phyloP scores from a whole-genome alignment of 2,797 vertebrate genomes.

The Anas capensis region DNA sequence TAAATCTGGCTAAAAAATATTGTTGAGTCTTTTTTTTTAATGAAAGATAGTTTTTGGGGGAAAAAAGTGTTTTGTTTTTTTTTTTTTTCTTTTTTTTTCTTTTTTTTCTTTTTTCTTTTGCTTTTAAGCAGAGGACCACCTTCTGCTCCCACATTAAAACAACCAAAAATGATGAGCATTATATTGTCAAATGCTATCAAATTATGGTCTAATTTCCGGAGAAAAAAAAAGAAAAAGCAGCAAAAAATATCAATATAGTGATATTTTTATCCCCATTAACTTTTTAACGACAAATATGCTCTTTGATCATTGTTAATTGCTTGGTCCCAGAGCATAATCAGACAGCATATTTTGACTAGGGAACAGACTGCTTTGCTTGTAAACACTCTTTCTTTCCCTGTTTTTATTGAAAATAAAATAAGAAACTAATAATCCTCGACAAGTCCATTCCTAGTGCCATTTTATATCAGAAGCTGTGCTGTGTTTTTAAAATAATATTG shows the following conservation, averaged over 20 bases:
- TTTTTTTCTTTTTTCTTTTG: background rate
- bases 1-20: background rate
- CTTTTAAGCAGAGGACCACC: background rate
- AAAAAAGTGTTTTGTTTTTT: no score
- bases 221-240: background rate
- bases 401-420: conserved; percentile 30
- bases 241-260: background rate
- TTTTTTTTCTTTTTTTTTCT: no score
- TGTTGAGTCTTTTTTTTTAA: background rate
- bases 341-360: conserved; percentile 21
- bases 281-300: background rate
- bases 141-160: background rate
- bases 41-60: background rate
- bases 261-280: conserved; percentile 44
- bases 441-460: background rate
- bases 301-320: conserved; percentile 60
- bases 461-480: background rate
- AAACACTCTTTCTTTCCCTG: conserved; percentile 10
- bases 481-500: conserved; percentile 4
- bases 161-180: background rate
- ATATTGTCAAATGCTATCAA: background rate
- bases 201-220: background rate
- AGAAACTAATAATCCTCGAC: background rate
- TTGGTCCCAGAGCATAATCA: conserved; percentile 11
- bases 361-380: conserved; percentile 20